A percentile compares a stretch with the other conserved stretches of the same genome.
phyloP scores from a whole-genome alignment of 2,888 invertebrate genomes.

The Meghimatium bilineatum region DNA sequence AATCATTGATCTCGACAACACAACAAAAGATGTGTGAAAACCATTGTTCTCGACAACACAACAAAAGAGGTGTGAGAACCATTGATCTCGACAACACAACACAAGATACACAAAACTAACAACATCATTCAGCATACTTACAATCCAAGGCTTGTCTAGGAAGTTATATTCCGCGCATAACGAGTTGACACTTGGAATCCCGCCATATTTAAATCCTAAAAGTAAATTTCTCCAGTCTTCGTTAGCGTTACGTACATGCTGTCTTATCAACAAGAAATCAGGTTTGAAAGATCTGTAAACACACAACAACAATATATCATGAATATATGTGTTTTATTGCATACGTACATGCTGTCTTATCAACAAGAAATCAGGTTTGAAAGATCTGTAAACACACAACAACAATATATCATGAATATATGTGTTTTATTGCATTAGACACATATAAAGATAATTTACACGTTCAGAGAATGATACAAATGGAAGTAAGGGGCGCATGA shows the following conservation, averaged over 20 bases:
- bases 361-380: conserved; percentile 95
- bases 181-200: conserved; percentile 95
- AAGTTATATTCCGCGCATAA: conserved; percentile 96
- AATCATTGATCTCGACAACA: too few species aligned
- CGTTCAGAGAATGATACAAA: too few species aligned
- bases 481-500: too few species aligned
- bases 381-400: conserved; percentile 80
- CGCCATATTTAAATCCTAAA: conserved; percentile 95
- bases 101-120: too few species aligned
- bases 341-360: conserved; percentile 93
- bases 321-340: neutral
- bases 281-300: conserved; percentile 87
- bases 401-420: neutral
- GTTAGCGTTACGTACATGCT: conserved; percentile 93
- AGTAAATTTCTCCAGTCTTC: conserved; percentile 91
- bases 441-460: too few species aligned
- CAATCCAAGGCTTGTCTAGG: conserved; percentile 98
- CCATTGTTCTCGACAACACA: too few species aligned
- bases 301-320: neutral
- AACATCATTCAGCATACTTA: too few species aligned
- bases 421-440: conserved; percentile 75
- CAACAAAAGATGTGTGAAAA: too few species aligned
- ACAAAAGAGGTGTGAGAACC: too few species aligned
- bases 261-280: conserved; percentile 95
- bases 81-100: too few species aligned